phyloP scores from a whole-genome alignment of 1,140 invertebrate species.

The Anastrepha obliqua region DNA sequence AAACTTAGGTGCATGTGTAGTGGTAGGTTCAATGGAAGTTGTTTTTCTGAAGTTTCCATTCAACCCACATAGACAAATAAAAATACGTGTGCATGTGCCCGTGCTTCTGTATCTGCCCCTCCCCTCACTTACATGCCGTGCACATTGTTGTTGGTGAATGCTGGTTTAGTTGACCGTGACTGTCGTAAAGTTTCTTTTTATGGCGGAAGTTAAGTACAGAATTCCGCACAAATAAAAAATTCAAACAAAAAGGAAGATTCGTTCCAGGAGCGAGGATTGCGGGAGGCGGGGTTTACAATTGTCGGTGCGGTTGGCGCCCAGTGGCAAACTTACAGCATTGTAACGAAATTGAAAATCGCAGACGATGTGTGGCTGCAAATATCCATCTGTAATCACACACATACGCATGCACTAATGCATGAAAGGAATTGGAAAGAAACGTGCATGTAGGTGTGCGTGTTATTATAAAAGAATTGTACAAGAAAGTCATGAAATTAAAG shows the following conservation, averaged over 20 bases:
- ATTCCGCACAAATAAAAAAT: conserved; percentile 2
- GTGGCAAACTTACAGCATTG: not conserved
- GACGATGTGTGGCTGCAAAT: conserved; percentile 30
- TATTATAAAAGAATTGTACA: not conserved
- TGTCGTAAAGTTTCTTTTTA: conserved; percentile 29
- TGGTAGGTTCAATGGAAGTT: not conserved
- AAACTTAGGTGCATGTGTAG: not conserved
- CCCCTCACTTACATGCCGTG: not conserved
- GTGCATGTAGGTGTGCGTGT: not conserved
- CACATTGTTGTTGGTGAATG: conserved; percentile 10
- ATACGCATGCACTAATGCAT: not conserved
- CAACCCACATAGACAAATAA: not conserved
- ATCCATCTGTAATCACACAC: not conserved
- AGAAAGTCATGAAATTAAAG: conserved; percentile 49
- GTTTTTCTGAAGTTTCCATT: not conserved
- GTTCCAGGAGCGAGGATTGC: not conserved
- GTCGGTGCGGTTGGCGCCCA: not conserved
- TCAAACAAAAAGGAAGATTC: conserved; percentile 3
- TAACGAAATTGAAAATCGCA: conserved; percentile 32
- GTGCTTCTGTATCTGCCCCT: not conserved
- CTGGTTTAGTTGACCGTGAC: conserved; percentile 21
- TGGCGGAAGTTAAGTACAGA: conserved; percentile 31
- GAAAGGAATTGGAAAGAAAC: not conserved
- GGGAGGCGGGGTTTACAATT: not conserved
- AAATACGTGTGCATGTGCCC: not conserved